Evolutionary conservation across 2,113 vertebrate species (phyloP), one percentile per base, ranked within the genome.

Genomic region (Amblyornis subalaris): DNA sequence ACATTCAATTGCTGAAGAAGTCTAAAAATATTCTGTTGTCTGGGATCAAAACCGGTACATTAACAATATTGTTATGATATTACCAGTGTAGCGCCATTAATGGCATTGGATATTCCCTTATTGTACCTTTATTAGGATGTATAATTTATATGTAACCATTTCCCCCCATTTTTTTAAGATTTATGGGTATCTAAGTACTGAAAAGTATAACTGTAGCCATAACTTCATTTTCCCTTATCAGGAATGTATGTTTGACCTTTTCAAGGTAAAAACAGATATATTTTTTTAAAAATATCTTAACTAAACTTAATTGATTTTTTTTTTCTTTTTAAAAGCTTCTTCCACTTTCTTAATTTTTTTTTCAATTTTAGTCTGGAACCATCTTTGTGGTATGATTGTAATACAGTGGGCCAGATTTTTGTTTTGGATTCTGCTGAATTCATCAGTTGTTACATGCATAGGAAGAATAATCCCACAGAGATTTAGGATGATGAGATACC

Each of bases 291-390:
- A 28, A 25, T 9, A 8, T 45, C 21, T 45, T 28, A 70, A 14
- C 42, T 40, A n/a, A 45, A 40, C 5, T 54, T 48, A 31, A 67
- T 61, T 42, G 57, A 33, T 21, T 44, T 45, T 5, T 4, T 8
- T 31, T 25, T 22, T 4, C 6, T 17, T 25, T 47, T 62, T 22
- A 23, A 2, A 45, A 42, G 16, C 6, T 35, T 50, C 13, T 35
- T 14, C 9, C 2, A 9, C 2, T 4, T 14, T 26, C 29, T 13
- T 13, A 1, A 1, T 22, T 12, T 31, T 38, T 16, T 7, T 21
- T 13, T 45, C 9, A 19, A 23, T 47, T 58, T 42, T 36, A 48
- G 4, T 51, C 26, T 66, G 26, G 22, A 45, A 57, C 3, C 11
- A 4, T 33, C 14, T 64, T 40, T 69, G 12, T 54, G 3, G 1